Evolutionary conservation across 1,140 invertebrate genomes (phyloP).

Genomic region (Pseudomyrmex pallidus): DNA sequence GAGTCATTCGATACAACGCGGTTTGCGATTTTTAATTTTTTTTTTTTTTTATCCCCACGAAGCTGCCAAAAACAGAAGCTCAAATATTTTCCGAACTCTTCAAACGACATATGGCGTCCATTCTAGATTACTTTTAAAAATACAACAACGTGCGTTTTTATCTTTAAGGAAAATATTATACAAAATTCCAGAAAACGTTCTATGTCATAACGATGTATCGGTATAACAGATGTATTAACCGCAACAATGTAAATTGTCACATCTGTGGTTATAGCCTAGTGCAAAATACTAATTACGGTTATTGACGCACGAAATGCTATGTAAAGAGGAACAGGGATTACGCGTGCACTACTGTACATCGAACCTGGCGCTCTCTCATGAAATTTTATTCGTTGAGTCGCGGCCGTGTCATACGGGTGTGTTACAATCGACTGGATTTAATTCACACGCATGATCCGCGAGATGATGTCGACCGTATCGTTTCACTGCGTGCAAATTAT

Average conservation of each 20-base stretch:
- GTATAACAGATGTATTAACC: neutral
- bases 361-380: neutral
- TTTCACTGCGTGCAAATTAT: neutral
- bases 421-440: slow-evolving; percentile 11
- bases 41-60: neutral
- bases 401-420: neutral
- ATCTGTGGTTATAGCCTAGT: neutral
- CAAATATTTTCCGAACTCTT: neutral
- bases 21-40: slow-evolving; percentile 16
- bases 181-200: neutral
- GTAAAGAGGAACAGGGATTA: neutral
- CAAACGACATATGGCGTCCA: neutral
- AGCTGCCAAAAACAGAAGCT: neutral
- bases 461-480: slow-evolving; percentile 14
- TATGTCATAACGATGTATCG: too few relatives aligned
- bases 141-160: too few relatives aligned
- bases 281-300: slow-evolving; percentile 17
- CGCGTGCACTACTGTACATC: too few relatives aligned
- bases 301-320: neutral
- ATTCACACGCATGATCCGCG: slow-evolving; percentile 35
- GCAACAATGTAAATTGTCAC: neutral
- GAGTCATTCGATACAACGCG: neutral
- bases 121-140: neutral
- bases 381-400: slow-evolving; percentile 35
- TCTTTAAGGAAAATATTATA: too few relatives aligned